Percentiles rank a stretch among this genome's conserved stretches.
These are phyloP conservation scores for Hermodice carunculata DNA, from an alignment of 2,888 invertebrate species.

Conservation along the genomic window DNA sequence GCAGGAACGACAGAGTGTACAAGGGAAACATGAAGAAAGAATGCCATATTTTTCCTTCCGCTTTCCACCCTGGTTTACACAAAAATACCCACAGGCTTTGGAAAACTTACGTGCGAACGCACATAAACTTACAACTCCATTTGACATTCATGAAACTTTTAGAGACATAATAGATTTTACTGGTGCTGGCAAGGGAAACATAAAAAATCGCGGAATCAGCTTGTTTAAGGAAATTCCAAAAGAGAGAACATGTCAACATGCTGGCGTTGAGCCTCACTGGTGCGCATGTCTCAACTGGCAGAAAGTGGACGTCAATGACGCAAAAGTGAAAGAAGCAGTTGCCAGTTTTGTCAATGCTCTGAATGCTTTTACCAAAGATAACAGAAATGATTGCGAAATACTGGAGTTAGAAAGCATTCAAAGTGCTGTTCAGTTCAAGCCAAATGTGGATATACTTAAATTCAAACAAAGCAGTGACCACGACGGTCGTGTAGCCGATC, in stretches of 20 bases:
- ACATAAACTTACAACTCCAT: slow-evolving; percentile 83
- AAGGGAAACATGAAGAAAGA: slow-evolving; percentile 92
- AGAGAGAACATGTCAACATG: slow-evolving; percentile 85
- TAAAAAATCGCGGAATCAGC: slow-evolving; percentile 54
- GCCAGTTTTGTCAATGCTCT: slow-evolving; percentile 20
- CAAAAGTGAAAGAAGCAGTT: slow-evolving; percentile 25
- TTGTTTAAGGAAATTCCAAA: slow-evolving; percentile 71
- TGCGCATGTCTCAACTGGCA: slow-evolving; percentile 81
- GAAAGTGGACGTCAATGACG: slow-evolving; percentile 1
- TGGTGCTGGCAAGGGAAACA: slow-evolving; percentile 28
- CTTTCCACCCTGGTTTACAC: slow-evolving; percentile 80
- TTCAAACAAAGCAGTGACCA: slow-evolving; percentile 82
- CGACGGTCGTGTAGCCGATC: slow-evolving; percentile 88
- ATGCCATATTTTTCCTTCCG: slow-evolving; percentile 87
- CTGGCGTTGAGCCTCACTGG: slow-evolving; percentile 95
- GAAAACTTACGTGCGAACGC: slow-evolving; percentile 76
- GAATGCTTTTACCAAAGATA: slow-evolving; percentile 23
- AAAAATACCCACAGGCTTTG: slow-evolving; percentile 75
- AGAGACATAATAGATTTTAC: slow-evolving; percentile 75
- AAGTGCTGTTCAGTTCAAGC: slow-evolving; percentile 26
- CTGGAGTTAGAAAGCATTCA: slow-evolving; percentile 23
- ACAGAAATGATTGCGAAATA: slow-evolving; percentile 19
- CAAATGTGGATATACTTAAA: slow-evolving; percentile 73
- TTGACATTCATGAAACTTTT: slow-evolving; percentile 88
- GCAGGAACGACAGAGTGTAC: slow-evolving; percentile 84